Percentiles rank a stretch among this genome's conserved stretches.
Evolutionary conservation across 2,797 vertebrate species (phyloP).

Genomic region (Merluccius polli): DNA sequence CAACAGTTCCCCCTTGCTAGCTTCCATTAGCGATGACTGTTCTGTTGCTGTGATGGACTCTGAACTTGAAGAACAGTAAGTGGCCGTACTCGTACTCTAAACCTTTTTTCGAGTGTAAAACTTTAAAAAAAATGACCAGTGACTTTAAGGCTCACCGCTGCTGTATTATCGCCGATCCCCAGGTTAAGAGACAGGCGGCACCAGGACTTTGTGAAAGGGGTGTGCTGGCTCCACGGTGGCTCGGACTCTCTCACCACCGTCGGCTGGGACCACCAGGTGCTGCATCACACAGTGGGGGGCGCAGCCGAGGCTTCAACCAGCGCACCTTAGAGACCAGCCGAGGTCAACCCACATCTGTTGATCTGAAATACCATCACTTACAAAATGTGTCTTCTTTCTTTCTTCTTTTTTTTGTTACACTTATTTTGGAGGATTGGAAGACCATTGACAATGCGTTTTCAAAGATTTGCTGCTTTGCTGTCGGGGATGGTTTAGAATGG

Average conservation of each 20-base stretch:
- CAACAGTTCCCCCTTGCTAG: conserved; percentile 78
- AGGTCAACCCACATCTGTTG: not conserved
- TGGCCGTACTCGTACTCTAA: not conserved
- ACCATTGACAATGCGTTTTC: not conserved
- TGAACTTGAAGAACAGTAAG: conserved; percentile 86
- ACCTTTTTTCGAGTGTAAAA: not conserved
- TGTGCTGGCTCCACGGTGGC: conserved; percentile 82
- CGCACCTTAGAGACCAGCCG: conserved; percentile 36
- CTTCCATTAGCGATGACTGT: conserved; percentile 91
- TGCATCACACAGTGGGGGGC: conserved; percentile 79
- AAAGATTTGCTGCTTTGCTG: not conserved
- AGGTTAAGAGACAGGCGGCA: conserved; percentile 84
- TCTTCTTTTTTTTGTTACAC: conserved; percentile 4
- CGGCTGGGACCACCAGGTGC: conserved; percentile 95
- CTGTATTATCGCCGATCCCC: not conserved
- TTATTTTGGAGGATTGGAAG: conserved; percentile 11
- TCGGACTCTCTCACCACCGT: conserved; percentile 83
- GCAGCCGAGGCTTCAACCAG: conserved; percentile 30
- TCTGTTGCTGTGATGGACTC: conserved; percentile 84
- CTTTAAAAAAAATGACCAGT: not conserved
- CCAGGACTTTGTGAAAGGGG: conserved; percentile 86
- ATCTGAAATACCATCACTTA: not conserved
- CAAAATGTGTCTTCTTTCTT: not conserved
- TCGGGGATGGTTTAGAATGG: conserved; percentile 3
- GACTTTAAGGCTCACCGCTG: not conserved